Evolutionary conservation across 23 tunicate species (phyloP).

Genomic region (Halocynthia aurantium): DNA sequence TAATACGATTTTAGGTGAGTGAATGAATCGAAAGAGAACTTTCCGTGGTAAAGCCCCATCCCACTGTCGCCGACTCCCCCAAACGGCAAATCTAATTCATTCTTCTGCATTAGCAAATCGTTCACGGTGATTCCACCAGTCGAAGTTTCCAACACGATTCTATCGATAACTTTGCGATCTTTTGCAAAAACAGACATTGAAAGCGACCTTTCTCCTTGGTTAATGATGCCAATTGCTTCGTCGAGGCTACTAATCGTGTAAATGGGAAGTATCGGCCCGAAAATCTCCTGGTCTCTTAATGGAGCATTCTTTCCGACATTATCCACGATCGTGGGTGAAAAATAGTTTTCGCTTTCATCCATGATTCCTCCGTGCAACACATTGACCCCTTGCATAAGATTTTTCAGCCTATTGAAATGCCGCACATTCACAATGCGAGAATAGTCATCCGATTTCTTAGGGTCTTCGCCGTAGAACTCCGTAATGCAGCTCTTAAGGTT

Average conservation of each 20-base stretch:
- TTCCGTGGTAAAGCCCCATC: conserved; percentile 89
- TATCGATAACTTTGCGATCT: conserved; percentile 36
- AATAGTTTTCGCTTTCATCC: conserved; percentile 28
- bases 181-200: conserved; percentile 56
- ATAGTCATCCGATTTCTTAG: conserved; percentile 28
- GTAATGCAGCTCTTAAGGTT: conserved; percentile 8
- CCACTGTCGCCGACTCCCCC: conserved; percentile 80
- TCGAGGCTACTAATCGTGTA: conserved; percentile 21
- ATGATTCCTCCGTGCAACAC: conserved; percentile 50
- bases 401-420: conserved; percentile 33
- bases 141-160: conserved; percentile 25
- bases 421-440: conserved; percentile 52
- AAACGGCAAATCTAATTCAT: conserved; percentile 51
- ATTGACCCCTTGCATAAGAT: conserved; percentile 42
- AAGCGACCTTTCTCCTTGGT: conserved; percentile 51
- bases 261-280: conserved; percentile 63
- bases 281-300: conserved; percentile 42
- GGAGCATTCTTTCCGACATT: conserved; percentile 22
- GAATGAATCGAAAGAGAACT: conserved; percentile 49
- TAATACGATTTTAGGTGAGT: conserved; percentile 39
- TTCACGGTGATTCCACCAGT: conserved; percentile 79
- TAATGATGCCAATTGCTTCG: conserved; percentile 31
- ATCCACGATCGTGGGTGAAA: conserved; percentile 50
- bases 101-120: conserved; percentile 49
- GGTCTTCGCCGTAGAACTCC: conserved; percentile 35